A percentile compares a stretch with the other conserved stretches of the same genome.
Conservation (phyloP, 1,140 invertebrate species). For the Heliconius himera region DNA sequence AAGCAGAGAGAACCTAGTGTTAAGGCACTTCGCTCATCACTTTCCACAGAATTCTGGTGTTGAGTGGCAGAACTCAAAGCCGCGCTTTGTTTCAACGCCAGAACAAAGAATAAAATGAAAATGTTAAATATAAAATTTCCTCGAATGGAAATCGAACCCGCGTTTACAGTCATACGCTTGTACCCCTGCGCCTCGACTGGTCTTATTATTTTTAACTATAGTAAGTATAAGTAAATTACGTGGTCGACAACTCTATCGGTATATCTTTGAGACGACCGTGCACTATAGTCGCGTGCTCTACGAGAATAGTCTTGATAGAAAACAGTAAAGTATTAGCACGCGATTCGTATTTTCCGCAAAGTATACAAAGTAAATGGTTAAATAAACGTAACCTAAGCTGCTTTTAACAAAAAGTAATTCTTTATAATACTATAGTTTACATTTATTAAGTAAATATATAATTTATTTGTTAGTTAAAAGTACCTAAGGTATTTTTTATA, state of each 20-base stretch:
- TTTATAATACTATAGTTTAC: neutral
- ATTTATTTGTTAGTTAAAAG: no score
- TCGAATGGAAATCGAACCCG: no score
- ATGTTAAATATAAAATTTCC: no score
- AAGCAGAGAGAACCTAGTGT: no score
- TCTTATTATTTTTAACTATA: neutral
- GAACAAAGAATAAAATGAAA: no score
- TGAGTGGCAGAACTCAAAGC: no score
- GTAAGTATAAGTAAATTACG: neutral
- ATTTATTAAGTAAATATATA: neutral
- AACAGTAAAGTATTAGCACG: slow-evolving; percentile 20
- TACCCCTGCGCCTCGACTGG: no score
- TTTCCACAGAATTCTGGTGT: no score
- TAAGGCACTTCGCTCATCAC: no score
- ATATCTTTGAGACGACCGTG: neutral
- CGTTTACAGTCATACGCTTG: no score
- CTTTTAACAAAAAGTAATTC: neutral
- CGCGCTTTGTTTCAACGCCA: no score
- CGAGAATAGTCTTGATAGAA: neutral
- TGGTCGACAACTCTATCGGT: neutral
- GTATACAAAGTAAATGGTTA: slow-evolving; percentile 6
- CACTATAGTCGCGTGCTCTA: neutral
- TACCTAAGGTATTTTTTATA: no score
- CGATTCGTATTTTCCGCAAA: slow-evolving; percentile 13
- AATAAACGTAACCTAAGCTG: neutral